A percentile compares a stretch with the other conserved stretches of the same genome.
Conservation (phyloP, 2,797 vertebrate species). For the Myotis daubentonii region DNA sequence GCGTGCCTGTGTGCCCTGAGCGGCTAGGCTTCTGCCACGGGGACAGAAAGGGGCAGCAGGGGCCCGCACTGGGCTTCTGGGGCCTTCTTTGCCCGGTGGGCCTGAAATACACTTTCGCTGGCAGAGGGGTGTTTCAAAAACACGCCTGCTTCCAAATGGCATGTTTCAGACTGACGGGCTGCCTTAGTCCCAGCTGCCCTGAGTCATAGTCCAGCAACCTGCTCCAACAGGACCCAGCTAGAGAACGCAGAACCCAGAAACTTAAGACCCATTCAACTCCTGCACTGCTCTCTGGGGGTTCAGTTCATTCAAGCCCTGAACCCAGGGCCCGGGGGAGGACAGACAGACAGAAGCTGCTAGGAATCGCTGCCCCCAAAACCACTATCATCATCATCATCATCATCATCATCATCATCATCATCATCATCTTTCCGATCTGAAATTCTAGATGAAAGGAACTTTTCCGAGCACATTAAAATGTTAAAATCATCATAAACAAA, state of each 20-base stretch:
- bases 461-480: background rate
- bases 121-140: background rate
- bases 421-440: background rate
- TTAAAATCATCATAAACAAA: background rate
- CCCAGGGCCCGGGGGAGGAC: background rate
- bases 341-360: too few relatives aligned
- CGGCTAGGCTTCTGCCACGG: background rate
- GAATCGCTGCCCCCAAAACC: background rate
- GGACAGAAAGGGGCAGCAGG: background rate
- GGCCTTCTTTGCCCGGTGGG: background rate
- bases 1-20: background rate
- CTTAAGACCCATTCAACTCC: background rate
- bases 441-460: background rate
- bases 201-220: conserved; percentile 15
- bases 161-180: background rate
- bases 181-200: conserved; percentile 30
- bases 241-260: conserved; percentile 18
- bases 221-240: background rate
- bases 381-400: background rate
- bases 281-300: background rate
- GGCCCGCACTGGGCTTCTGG: background rate
- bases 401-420: background rate
- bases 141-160: background rate
- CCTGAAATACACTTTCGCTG: background rate
- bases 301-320: background rate